These are phyloP conservation scores for Alca torda DNA, from an alignment of 2,797 vertebrate genomes.

Conservation along the genomic window DNA sequence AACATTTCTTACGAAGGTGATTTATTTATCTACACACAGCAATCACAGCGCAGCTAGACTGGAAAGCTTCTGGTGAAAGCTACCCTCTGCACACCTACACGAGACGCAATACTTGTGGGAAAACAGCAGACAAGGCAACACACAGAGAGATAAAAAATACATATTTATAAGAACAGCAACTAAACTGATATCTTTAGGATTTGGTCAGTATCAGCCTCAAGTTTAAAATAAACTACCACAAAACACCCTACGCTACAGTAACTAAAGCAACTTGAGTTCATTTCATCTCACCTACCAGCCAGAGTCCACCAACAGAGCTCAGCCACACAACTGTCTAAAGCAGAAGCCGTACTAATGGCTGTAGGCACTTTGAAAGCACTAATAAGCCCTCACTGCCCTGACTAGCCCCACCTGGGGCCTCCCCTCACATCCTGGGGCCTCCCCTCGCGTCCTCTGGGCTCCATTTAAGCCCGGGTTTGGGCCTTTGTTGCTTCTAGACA, in stretches of 20 bases:
- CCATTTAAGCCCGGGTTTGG: neutral
- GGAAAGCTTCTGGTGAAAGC: neutral
- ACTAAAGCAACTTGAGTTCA: accelerated
- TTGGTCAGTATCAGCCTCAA: too few relatives aligned
- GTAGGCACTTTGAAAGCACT: accelerated
- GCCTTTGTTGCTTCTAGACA: accelerated
- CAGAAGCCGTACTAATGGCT: accelerated
- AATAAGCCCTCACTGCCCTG: accelerated
- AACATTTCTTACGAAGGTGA: accelerated
- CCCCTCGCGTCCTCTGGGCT: neutral
- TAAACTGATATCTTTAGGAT: accelerated
- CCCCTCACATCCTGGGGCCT: neutral
- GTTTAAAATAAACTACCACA: neutral
- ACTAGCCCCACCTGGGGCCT: neutral
- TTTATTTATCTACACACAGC: accelerated
- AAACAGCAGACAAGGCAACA: neutral
- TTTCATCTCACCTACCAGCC: neutral
- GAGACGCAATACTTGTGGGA: accelerated
- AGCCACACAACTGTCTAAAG: accelerated
- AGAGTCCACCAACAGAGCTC: neutral
- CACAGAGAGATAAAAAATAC: accelerated
- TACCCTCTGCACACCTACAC: neutral
- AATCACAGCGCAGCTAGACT: accelerated
- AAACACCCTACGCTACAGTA: accelerated
- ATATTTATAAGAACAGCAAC: accelerated